Evolutionary conservation across 2,888 invertebrate genomes (phyloP).

Genomic region (Lepidocyrtoides sp.): DNA sequence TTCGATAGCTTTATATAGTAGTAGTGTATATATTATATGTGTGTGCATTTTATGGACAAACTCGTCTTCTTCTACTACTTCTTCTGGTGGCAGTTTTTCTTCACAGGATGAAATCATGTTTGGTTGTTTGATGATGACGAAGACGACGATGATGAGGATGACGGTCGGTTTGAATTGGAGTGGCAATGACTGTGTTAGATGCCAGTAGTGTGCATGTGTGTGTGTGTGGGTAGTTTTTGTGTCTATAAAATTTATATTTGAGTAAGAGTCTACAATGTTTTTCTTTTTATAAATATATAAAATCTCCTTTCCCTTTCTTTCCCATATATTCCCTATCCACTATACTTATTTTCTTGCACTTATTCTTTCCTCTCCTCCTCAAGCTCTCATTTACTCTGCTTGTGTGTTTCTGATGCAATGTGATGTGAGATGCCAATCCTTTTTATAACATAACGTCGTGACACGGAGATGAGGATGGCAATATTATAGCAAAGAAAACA

Average conservation of each 20-base stretch:
- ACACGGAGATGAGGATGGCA: conserved; percentile 12
- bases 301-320: background rate
- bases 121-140: conserved; percentile 53
- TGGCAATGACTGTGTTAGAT: conserved; percentile 25
- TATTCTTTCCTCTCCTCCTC: conserved; percentile 13
- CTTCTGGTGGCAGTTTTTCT: conserved; percentile 65
- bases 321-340: background rate
- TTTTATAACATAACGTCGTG: conserved; percentile 37
- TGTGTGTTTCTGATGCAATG: conserved; percentile 62
- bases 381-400: conserved; percentile 35
- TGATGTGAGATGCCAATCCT: conserved; percentile 74
- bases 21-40: too few species aligned
- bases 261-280: conserved; percentile 3
- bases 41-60: conserved; percentile 25
- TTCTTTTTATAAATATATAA: conserved; percentile 10
- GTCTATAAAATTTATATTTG: background rate
- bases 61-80: background rate
- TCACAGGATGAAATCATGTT: conserved; percentile 66
- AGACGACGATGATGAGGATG: conserved; percentile 52
- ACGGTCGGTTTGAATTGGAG: conserved; percentile 55
- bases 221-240: conserved; percentile 5
- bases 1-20: conserved; percentile 46
- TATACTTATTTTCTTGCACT: background rate
- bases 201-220: too few species aligned
- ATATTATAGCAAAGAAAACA: background rate